Base-by-base conservation (phyloP, 2,797 vertebrate species). In the Brotula barbata region DNA sequence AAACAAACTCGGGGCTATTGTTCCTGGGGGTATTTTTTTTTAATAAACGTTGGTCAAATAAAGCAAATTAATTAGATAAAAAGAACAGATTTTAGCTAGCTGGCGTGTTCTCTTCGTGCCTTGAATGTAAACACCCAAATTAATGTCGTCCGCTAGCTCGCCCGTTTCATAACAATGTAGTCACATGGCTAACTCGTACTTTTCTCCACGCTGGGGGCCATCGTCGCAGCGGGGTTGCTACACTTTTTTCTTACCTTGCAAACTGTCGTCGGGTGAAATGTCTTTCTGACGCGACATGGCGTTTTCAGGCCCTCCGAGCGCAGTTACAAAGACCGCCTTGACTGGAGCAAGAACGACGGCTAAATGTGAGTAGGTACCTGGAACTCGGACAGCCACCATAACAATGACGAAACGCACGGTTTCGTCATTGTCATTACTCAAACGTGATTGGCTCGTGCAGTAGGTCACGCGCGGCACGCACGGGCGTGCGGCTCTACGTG, bases 171-270 rank as follows among this genome's bases (percentile, higher is more conserved):
- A 7, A 13, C 4, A 3, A 1, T 19, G 9, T 49, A 40, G 34
- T 20, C 15, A 31, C 36, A 5, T 7, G 28, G 48, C 28, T 44
- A 64, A 4, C 12, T 25, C 20, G 48, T n/a, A 53, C n/a, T 58
- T 71, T 53, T 43, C 37, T 22, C 60, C 39, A 56, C 23, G 28
- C 19, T n/a, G 31, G 0, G 15, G 28, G 42, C 20, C 14, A n/a
- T n/a, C n/a, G n/a, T n/a, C n/a, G n/a, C n/a, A n/a, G n/a, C n/a
- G n/a, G n/a, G n/a, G n/a, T n/a, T n/a, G n/a, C n/a, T n/a, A 33
- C 6, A n/a, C 40, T 19, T 12, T 46, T 28, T 39, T 51, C 28
- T 83, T 84, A 93, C 92, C 91, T 86, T 92, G 91, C 43, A 93
- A 72, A 73, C 85, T 90, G 42, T 91, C 90, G 47, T 92, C 89